These are phyloP conservation scores for Lemur catta DNA, from an alignment of 2,797 vertebrate genomes.

Conservation along the genomic window DNA sequence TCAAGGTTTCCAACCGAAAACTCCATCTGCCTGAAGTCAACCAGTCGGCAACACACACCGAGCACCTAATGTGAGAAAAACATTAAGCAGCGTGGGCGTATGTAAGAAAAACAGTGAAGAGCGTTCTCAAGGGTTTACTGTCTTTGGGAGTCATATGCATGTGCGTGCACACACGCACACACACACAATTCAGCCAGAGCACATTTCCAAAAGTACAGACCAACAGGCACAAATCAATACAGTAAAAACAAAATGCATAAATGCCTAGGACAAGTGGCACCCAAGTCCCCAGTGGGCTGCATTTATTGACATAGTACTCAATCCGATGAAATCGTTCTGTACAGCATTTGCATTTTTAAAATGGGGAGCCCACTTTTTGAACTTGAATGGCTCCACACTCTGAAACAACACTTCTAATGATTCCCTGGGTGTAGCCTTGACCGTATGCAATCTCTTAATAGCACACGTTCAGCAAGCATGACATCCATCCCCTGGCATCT, in stretches of 20 bases:
- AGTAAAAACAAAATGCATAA: background rate
- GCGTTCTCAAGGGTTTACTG: accelerated
- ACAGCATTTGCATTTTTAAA: background rate
- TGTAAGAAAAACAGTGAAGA: accelerated
- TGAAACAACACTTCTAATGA: background rate
- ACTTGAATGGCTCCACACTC: background rate
- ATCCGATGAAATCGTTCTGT: background rate
- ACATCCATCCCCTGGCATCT: background rate
- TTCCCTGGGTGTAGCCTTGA: conserved; percentile 16
- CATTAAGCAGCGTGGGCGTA: accelerated
- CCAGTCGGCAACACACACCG: background rate
- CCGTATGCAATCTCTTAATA: conserved; percentile 33
- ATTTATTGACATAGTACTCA: too few species aligned
- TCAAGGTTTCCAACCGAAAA: background rate
- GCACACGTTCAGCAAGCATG: conserved; percentile 52
- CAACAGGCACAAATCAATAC: background rate
- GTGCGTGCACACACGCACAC: too few species aligned
- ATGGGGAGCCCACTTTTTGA: background rate
- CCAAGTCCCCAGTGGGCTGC: background rate
- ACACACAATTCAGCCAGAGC: background rate
- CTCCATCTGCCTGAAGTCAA: background rate
- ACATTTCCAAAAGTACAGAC: background rate
- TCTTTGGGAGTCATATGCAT: background rate
- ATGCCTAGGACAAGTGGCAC: too few species aligned
- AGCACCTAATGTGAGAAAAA: background rate